phyloP scores from a whole-genome alignment of 2,113 vertebrate genomes.

The Stercorarius parasiticus region DNA sequence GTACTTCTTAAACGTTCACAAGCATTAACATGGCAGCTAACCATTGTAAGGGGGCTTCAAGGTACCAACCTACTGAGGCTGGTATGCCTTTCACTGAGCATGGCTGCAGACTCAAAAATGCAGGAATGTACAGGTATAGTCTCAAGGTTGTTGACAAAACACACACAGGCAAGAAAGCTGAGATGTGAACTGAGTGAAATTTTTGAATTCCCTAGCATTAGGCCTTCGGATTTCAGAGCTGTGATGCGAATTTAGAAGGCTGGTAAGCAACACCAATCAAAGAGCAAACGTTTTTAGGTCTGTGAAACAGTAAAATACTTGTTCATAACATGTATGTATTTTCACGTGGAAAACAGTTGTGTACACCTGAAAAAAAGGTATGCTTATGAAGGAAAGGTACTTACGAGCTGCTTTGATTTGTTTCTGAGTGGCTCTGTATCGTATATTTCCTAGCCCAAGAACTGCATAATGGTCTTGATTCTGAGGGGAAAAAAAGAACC shows the following conservation, averaged over 20 bases:
- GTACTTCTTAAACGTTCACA: neutral
- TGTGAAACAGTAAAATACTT: neutral
- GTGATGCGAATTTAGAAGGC: neutral
- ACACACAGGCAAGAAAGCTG: neutral
- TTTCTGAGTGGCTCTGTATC: constrained; percentile 95
- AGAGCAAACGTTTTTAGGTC: neutral
- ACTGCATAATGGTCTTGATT: constrained; percentile 99
- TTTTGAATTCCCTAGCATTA: neutral
- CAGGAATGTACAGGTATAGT: neutral
- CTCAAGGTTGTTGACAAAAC: neutral
- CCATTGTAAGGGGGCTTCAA: neutral
- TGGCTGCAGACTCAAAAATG: neutral
- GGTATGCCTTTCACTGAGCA: neutral
- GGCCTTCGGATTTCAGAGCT: neutral
- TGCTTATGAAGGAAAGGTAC: constrained; percentile 56
- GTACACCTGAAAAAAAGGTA: neutral
- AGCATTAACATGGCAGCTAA: accelerated
- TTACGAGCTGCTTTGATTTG: constrained; percentile 99
- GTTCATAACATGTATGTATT: neutral
- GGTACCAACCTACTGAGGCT: neutral
- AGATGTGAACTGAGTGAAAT: neutral
- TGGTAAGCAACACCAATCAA: neutral
- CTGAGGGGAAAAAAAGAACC: constrained; percentile 66
- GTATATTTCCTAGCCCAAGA: constrained; percentile 86
- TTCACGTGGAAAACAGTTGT: neutral